Percentiles rank a stretch among this genome's conserved stretches.
Evolutionary conservation across 2,113 vertebrate species (phyloP).

Genomic region (Ammodytes marinus): DNA sequence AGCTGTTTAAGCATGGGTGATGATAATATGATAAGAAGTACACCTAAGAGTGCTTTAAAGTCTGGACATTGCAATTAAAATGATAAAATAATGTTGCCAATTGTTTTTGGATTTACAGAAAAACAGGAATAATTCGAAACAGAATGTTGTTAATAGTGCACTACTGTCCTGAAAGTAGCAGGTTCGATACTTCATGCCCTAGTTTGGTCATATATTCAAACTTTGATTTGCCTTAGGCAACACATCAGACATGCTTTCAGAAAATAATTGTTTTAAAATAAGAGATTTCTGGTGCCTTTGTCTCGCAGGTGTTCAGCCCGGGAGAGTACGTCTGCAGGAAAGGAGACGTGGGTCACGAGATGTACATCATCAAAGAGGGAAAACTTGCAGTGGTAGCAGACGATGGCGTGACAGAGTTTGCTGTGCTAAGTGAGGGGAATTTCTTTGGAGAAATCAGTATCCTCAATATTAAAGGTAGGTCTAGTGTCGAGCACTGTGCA

Average conservation of each 20-base stretch:
- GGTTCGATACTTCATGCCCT: neutral
- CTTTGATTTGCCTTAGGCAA: neutral
- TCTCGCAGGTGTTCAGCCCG: constrained; percentile 88
- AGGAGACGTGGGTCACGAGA: constrained; percentile 93
- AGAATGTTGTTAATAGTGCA: too few relatives aligned
- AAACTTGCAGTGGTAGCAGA: constrained; percentile 92
- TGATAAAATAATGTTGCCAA: too few relatives aligned
- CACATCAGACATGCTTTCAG: neutral
- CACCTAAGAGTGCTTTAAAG: too few relatives aligned
- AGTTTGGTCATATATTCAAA: neutral
- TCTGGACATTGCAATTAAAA: too few relatives aligned
- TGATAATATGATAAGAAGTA: too few relatives aligned
- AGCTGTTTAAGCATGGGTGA: too few relatives aligned
- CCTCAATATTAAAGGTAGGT: constrained; percentile 92
- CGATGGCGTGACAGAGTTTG: constrained; percentile 89
- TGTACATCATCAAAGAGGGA: constrained; percentile 96
- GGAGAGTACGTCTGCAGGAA: constrained; percentile 94
- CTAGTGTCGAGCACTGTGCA: neutral
- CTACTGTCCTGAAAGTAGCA: neutral
- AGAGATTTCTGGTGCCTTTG: neutral
- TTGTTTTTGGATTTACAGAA: too few relatives aligned
- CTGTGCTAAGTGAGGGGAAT: constrained; percentile 89
- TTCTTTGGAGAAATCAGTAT: constrained; percentile 99
- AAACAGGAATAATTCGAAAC: too few relatives aligned
- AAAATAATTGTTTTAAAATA: neutral